phyloP scores from a whole-genome alignment of 2,113 vertebrate species.

The Semnornis frantzii region DNA sequence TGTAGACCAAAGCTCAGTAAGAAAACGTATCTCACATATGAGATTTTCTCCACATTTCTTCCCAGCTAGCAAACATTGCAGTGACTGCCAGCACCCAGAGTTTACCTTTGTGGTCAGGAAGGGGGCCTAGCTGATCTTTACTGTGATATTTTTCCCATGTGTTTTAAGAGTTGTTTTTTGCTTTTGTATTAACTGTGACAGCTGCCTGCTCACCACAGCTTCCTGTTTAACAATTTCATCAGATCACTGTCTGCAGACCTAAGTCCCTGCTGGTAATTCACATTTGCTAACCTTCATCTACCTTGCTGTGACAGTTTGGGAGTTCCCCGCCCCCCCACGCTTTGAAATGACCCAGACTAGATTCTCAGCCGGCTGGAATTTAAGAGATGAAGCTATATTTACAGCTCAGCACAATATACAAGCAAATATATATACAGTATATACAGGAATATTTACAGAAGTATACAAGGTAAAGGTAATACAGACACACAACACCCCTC shows the following conservation, averaged over 20 bases:
- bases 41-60: background rate
- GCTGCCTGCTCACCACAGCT: background rate
- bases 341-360: too few relatives aligned
- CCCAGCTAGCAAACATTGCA: accelerated
- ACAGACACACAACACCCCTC: too few relatives aligned
- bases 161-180: background rate
- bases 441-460: too few relatives aligned
- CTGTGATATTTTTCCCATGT: background rate
- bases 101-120: background rate
- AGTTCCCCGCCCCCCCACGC: too few relatives aligned
- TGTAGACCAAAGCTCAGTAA: background rate
- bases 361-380: too few relatives aligned
- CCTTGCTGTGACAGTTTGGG: too few relatives aligned
- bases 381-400: too few relatives aligned
- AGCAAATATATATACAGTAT: too few relatives aligned
- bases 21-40: accelerated
- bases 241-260: background rate
- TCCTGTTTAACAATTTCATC: background rate
- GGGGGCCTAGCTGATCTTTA: background rate
- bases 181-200: background rate
- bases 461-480: too few relatives aligned
- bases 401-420: too few relatives aligned
- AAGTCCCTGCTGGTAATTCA: background rate
- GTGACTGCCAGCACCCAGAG: background rate
- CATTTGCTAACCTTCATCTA: background rate